Evolutionary conservation across 2,113 vertebrate species (phyloP), one percentile per base, ranked within the genome.

Genomic region (Coryphaenoides rupestris): DNA sequence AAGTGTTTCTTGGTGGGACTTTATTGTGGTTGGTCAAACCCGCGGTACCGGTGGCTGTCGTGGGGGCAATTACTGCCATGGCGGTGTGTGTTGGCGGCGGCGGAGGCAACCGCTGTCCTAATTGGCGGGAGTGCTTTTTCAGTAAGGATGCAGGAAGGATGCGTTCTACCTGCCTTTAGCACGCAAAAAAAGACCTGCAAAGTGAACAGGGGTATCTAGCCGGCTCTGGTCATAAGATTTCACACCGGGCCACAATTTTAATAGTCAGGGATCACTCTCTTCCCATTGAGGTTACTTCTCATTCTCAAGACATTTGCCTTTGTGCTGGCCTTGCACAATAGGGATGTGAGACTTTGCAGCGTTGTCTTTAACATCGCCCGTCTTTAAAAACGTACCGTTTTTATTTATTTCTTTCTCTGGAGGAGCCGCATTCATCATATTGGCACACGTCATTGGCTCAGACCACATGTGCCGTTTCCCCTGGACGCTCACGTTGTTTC

Each of bases 181-280:
- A 66, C 14, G 21, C 70, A 77, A 76, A 9, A 85, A 88, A 78
- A 76, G 74, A 82, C 80, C 9, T 23, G 49, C 65, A 73, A 74
- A 63, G 67, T 40, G 77, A 86, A 84, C 73, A 73, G 66, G 63
- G 76, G 69, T 79, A 59, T 73, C 60, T 14, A n/a, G 21, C 76
- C 62, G 72, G 66, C 72, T 83, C 75, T 68, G 79, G 9, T 86
- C 70, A 85, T 83, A 75, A 23, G 75, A 83, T 84, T 86, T 86
- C 69, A 83, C 83, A 80, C 75, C 66, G 78, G n/a, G 85, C 78
- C 82, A 87, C 54, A 47, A 70, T 85, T 90, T 80, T 85, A 84
- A 87, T 82, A 82, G 86, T 79, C 73, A 54, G 71, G 77, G 72
- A 77, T 75, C n/a, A n/a, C n/a, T n/a, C n/a, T n/a, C n/a, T n/a